Conservation (phyloP, 2,888 invertebrate species). For the Apocheima hispidaria region DNA sequence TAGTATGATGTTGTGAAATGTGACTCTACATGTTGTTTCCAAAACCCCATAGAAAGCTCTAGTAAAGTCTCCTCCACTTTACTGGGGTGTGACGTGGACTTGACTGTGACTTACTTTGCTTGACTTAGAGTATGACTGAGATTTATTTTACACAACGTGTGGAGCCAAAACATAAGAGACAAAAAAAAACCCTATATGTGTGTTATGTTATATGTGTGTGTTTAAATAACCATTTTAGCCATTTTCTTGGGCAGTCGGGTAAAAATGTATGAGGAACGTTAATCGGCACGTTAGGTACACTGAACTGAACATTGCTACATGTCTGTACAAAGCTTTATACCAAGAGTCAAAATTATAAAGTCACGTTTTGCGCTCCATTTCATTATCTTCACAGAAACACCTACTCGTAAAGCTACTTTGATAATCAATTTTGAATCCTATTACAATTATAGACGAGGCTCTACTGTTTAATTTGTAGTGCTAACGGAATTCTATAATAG, state of each 20-base stretch:
- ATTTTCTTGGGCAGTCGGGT: not conserved
- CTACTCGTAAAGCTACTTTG: constrained; percentile 11
- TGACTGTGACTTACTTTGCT: too few relatives aligned
- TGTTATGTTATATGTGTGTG: too few relatives aligned
- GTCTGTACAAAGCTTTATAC: not conserved
- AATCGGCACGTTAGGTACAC: not conserved
- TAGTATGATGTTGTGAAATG: too few relatives aligned
- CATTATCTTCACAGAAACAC: constrained; percentile 14
- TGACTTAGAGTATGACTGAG: too few relatives aligned
- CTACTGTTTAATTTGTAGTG: constrained; percentile 23
- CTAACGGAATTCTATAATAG: constrained; percentile 18
- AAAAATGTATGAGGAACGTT: not conserved
- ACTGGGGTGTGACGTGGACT: too few relatives aligned
- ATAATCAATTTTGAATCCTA: constrained; percentile 24
- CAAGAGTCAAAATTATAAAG: constrained; percentile 6
- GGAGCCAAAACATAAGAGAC: too few relatives aligned
- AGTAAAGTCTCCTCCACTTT: too few relatives aligned
- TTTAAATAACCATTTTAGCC: too few relatives aligned
- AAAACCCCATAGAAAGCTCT: too few relatives aligned
- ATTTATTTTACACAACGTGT: too few relatives aligned
- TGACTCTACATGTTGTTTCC: too few relatives aligned
- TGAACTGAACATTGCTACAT: not conserved
- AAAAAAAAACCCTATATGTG: too few relatives aligned
- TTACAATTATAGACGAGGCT: constrained; percentile 3
- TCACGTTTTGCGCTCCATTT: constrained; percentile 6